Percentiles rank a stretch among this genome's conserved stretches.
Evolutionary conservation across 1,140 invertebrate genomes (phyloP).

Genomic region (Paraescarpia echinospica): DNA sequence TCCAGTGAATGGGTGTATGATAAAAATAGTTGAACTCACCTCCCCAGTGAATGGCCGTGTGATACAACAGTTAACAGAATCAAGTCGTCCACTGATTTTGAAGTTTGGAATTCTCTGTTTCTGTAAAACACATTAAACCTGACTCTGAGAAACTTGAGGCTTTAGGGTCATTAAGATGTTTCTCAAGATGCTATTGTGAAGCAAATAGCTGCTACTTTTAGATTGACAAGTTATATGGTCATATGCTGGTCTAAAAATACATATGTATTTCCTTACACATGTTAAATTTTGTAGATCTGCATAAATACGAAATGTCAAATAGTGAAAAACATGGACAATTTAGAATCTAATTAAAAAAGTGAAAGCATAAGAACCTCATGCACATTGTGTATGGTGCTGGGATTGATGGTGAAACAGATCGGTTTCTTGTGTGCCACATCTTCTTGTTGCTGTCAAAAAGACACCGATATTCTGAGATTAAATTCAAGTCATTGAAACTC

Average conservation of each 20-base stretch:
- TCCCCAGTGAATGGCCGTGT: constrained; percentile 87
- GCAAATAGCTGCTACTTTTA: neutral
- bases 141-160: neutral
- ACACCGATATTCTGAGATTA: neutral
- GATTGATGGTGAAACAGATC: neutral
- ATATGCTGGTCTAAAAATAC: neutral
- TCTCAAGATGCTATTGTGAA: neutral
- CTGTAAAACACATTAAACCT: constrained; percentile 45
- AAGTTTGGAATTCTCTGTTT: constrained; percentile 77
- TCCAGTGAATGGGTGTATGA: no score
- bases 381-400: neutral
- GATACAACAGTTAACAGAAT: constrained; percentile 79
- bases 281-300: neutral
- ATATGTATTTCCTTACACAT: neutral
- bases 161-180: neutral
- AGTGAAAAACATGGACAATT: neutral
- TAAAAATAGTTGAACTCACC: constrained; percentile 56
- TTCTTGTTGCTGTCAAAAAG: neutral
- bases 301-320: neutral
- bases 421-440: neutral
- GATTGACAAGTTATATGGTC: neutral
- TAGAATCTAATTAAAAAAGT: neutral
- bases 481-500: no score
- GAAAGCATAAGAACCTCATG: neutral
- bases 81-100: constrained; percentile 77